Base-by-base conservation (phyloP, 2,888 invertebrate species). In the Dugesia japonica region DNA sequence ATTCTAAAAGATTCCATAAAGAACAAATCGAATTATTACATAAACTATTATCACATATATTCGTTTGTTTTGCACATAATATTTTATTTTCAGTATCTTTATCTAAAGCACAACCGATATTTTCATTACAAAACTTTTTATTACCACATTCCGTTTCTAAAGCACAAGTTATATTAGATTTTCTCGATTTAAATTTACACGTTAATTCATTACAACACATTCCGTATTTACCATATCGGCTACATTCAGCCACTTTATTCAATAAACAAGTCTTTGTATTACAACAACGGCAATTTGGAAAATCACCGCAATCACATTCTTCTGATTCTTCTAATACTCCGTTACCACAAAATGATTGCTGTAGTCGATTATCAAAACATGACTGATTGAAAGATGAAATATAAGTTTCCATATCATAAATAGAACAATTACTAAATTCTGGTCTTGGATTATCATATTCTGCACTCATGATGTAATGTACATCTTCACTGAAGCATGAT, bases 81-180 rank as follows among this genome's bases (percentile, higher is more conserved):
- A 20, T n/a, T 20, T 56, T 56, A 1, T 4, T 4, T 4, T 1
- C 4, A n/a, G 4, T 20, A 9, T n/a, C 4, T 9, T 4, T 20
- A 13, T 56, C 56, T 1, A 7, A n/a, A 1, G 7, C 1, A 56
- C 56, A 56, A 56, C 56, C 56, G 7, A 13, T 1, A 13, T 56
- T 56, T 56, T 56, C 56, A 56, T 56, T n/a, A n/a, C 56, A 56
- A 56, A 56, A 56, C 56, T 9, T 56, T 56, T 56, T n/a, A 1
- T 4, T 4, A 13, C 4, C 1, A n/a, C 56, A 56, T 56, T 56
- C 23, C 1, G 56, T 56, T 23, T 56, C 56, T 4, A 23, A 4
- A 20, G n/a, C 1, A 56, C 56, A 56, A n/a, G n/a, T 13, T n/a
- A 56, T 56, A 56, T 56, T 56, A 1, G 17, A 56, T 4, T 4